Conservation (phyloP, 2,888 invertebrate species). For the Azorinus chamasolen region DNA sequence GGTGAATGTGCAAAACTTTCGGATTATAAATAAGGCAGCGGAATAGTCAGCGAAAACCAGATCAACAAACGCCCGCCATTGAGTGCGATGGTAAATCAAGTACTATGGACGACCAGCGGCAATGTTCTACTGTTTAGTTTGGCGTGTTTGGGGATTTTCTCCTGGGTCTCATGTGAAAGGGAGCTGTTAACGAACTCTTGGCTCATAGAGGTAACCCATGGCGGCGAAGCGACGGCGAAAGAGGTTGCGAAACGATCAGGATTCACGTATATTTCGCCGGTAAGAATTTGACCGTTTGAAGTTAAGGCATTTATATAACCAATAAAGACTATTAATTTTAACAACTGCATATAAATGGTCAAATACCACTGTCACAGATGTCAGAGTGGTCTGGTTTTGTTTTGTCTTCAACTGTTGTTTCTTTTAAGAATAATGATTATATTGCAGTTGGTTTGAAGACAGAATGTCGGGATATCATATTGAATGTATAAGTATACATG, state of each 20-base stretch:
- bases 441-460: no score
- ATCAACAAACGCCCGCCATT: constrained; percentile 15
- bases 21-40: no score
- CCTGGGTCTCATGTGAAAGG: constrained; percentile 50
- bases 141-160: constrained; percentile 39
- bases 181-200: constrained; percentile 98
- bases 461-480: no score
- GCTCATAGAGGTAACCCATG: constrained; percentile 94
- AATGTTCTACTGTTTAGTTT: constrained; percentile 47
- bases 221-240: constrained; percentile 92
- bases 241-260: constrained; percentile 95
- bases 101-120: constrained; percentile 44
- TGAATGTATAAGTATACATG: no score
- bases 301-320: no score
- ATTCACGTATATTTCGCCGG: constrained; percentile 97
- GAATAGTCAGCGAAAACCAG: no score
- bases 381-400: no score
- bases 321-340: no score
- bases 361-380: no score
- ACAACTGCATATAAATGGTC: no score
- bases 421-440: no score
- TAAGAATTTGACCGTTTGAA: constrained; percentile 90
- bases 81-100: constrained; percentile 55
- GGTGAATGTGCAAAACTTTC: constrained; percentile 37
- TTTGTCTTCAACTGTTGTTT: no score